phyloP scores from a whole-genome alignment of 2,797 vertebrate genomes.

The Rhinophrynus dorsalis region DNA sequence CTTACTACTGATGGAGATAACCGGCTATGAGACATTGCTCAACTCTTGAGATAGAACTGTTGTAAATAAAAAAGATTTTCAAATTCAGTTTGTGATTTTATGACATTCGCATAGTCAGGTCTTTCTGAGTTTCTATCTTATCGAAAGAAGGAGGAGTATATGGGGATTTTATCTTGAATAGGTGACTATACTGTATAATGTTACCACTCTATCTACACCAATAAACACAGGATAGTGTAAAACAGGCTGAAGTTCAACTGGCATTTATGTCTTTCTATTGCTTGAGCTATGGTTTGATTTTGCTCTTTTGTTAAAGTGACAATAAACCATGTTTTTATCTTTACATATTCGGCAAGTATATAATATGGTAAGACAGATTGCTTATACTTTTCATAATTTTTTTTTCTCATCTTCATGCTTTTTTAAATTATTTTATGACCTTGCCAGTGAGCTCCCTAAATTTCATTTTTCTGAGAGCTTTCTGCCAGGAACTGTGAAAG shows the following conservation, averaged over 20 bases:
- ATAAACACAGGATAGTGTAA: slow-evolving; percentile 1
- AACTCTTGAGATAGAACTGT: not conserved
- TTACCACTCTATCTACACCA: not conserved
- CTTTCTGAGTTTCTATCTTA: not conserved
- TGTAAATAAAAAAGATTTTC: not conserved
- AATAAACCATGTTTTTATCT: too few relatives aligned
- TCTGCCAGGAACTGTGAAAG: too few relatives aligned
- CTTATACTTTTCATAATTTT: too few relatives aligned
- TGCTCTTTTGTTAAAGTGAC: slow-evolving; percentile 27
- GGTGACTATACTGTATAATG: slow-evolving; percentile 6
- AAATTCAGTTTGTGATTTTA: slow-evolving; percentile 7
- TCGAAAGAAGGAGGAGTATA: not conserved
- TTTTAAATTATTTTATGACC: too few relatives aligned
- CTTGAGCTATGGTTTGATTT: slow-evolving; percentile 4
- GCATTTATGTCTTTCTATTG: not conserved
- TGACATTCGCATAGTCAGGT: not conserved
- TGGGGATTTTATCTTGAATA: slow-evolving; percentile 26
- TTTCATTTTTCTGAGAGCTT: too few relatives aligned
- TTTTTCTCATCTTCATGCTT: too few relatives aligned
- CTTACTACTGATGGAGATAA: slow-evolving; percentile 17
- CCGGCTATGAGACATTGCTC: slow-evolving; percentile 2
- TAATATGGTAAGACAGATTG: too few relatives aligned
- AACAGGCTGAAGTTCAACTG: slow-evolving; percentile 1
- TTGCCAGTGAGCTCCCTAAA: too few relatives aligned
- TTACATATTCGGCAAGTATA: too few relatives aligned